phyloP scores from a whole-genome alignment of 2,113 vertebrate species.

The Corythornis madagascariensis region DNA sequence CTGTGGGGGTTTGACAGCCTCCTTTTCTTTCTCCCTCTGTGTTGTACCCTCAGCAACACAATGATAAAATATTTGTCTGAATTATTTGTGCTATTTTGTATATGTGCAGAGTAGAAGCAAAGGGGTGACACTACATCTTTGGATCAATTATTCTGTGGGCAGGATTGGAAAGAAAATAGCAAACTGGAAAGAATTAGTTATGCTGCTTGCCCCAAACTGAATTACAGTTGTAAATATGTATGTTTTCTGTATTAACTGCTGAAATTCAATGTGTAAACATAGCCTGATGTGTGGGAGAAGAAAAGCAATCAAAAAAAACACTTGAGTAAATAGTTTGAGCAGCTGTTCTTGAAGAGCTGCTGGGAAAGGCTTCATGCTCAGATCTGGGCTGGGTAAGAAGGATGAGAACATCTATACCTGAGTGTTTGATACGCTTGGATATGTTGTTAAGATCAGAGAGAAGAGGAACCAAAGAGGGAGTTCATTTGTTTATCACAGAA shows the following conservation, averaged over 20 bases:
- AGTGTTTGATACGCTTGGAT: not conserved
- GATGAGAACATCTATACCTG: not conserved
- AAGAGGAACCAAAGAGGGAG: not conserved
- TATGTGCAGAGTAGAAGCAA: not conserved
- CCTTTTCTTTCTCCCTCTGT: not conserved
- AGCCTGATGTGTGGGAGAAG: not conserved
- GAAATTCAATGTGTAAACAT: not conserved
- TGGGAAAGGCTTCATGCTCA: not conserved
- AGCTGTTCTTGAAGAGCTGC: not conserved
- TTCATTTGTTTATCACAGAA: not conserved
- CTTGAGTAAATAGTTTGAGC: not conserved
- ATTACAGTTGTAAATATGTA: not conserved
- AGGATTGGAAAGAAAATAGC: not conserved
- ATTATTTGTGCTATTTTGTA: not conserved
- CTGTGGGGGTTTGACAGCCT: not conserved
- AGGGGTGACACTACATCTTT: not conserved
- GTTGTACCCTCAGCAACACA: not conserved
- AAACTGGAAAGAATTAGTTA: not conserved
- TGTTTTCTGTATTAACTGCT: constrained; percentile 1
- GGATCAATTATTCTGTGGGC: not conserved
- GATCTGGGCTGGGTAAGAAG: not conserved
- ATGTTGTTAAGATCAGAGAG: not conserved
- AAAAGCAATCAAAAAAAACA: not conserved
- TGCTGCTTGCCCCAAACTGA: not conserved
- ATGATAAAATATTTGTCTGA: not conserved